Conservation (phyloP, 2,888 invertebrate species). For the Epsilonema sp. region DNA sequence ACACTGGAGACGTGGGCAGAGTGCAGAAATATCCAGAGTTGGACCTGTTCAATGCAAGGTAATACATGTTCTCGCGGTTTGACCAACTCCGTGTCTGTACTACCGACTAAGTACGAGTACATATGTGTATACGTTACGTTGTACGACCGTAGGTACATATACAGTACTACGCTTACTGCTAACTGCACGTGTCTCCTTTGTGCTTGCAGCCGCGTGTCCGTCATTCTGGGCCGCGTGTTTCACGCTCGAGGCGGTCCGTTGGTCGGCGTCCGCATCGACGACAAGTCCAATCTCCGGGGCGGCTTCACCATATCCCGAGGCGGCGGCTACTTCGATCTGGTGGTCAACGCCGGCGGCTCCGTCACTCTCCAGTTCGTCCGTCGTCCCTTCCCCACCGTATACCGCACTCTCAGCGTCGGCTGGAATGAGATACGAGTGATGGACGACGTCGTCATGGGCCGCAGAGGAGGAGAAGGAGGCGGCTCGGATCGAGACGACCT, state of each 20-base stretch:
- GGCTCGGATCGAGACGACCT: neutral
- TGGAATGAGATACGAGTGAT: slow-evolving; percentile 85
- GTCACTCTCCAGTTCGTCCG: slow-evolving; percentile 75
- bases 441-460: slow-evolving; percentile 43
- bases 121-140: too few species aligned
- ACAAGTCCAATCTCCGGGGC: slow-evolving; percentile 75
- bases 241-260: slow-evolving; percentile 73
- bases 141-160: too few species aligned
- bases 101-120: too few species aligned
- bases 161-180: too few species aligned
- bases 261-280: slow-evolving; percentile 86
- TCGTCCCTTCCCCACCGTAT: slow-evolving; percentile 54
- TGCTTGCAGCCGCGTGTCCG: slow-evolving; percentile 83
- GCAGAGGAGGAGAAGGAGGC: slow-evolving; percentile 5
- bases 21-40: slow-evolving; percentile 94
- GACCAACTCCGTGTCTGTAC: too few species aligned
- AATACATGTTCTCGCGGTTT: slow-evolving; percentile 36
- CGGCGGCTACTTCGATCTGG: slow-evolving; percentile 66
- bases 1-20: too few species aligned
- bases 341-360: slow-evolving; percentile 94
- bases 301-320: slow-evolving; percentile 53
- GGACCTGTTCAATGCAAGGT: slow-evolving; percentile 96
- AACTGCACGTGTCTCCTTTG: too few species aligned
- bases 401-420: slow-evolving; percentile 74
- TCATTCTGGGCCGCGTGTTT: slow-evolving; percentile 90